A percentile compares a stretch with the other conserved stretches of the same genome.
Evolutionary conservation across 2,888 invertebrate genomes (phyloP).

Genomic region (Synergus itoensis): DNA sequence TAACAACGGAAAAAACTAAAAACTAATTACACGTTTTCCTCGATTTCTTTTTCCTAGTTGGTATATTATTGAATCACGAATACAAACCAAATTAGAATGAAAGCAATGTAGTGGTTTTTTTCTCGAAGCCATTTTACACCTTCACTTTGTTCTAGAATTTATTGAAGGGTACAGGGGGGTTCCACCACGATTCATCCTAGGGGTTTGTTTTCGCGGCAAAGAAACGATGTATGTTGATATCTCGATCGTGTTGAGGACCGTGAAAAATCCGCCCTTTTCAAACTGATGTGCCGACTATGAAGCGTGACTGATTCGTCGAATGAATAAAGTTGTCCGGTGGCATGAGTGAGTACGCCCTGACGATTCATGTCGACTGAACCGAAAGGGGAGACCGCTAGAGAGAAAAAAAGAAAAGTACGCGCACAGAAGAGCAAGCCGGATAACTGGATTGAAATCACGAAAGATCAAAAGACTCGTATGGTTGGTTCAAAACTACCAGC

Average conservation of each 20-base stretch:
- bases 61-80: not conserved
- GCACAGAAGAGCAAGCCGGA: slow-evolving; percentile 48
- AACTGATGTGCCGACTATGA: slow-evolving; percentile 58
- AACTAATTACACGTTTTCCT: not conserved
- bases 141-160: not conserved
- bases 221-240: not conserved
- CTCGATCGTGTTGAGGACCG: slow-evolving; percentile 57
- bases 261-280: slow-evolving; percentile 60
- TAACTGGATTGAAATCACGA: slow-evolving; percentile 76
- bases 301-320: slow-evolving; percentile 69
- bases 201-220: slow-evolving; percentile 6
- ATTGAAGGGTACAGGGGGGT: not conserved
- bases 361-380: slow-evolving; percentile 54
- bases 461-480: slow-evolving; percentile 74
- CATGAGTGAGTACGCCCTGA: slow-evolving; percentile 51
- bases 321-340: slow-evolving; percentile 65
- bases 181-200: not conserved
- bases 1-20: too few species aligned
- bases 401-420: slow-evolving; percentile 15
- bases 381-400: slow-evolving; percentile 27
- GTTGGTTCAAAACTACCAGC: slow-evolving; percentile 34
- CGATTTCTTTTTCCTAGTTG: not conserved
- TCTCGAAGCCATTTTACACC: not conserved
- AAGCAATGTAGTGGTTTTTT: not conserved
- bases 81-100: not conserved